Base-by-base conservation (phyloP, 2,888 invertebrate genomes). In the Epinotia nisella region DNA sequence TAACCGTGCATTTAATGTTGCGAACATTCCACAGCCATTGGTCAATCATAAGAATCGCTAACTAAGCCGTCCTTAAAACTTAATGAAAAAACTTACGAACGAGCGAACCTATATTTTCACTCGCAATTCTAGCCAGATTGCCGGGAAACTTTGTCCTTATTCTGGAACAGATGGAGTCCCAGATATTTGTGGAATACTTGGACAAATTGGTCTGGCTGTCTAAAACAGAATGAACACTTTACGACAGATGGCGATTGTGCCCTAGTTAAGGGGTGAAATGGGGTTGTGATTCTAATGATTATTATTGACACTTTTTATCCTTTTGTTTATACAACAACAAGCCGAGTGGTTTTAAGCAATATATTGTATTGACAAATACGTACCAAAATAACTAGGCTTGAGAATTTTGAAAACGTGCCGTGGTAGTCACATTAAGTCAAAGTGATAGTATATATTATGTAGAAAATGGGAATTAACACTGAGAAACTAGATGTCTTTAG, bases 51-150 rank as follows among this genome's bases (percentile, higher is more conserved):
- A 17, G n/a, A 21, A 61, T 15, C 10, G 17, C 51, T 17, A 35
- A 17, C 35, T 51, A 53, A 29, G 17, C 17, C 11, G 7, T 11
- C 35, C 64, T 35, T 64, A 64, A 64, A 64, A 64, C 35, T 64
- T 64, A 64, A 64, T 64, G 64, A 64, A 64, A 64, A 64, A 64
- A 64, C 51, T 64, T 64, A 51, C 24, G 11, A 49, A 49, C 24
- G 24, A n/a, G 19, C 51, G 17, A 13, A 64, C 19, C 51, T 60
- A 55, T 55, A 49, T 49, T 49, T 55, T 24, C 55, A 62, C 51
- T 29, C 51, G 51, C 64, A 64, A 64, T 64, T 35, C 17, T 35
- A 51, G 17, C 64, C 51, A 64, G 64, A 53, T 53, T 64, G 51
- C 51, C 19, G 29, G 55, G 11, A 35, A 41, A 51, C 51, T 51